Evolutionary conservation across 1,140 invertebrate species (phyloP).

Genomic region (Dreissena rostriformis): DNA sequence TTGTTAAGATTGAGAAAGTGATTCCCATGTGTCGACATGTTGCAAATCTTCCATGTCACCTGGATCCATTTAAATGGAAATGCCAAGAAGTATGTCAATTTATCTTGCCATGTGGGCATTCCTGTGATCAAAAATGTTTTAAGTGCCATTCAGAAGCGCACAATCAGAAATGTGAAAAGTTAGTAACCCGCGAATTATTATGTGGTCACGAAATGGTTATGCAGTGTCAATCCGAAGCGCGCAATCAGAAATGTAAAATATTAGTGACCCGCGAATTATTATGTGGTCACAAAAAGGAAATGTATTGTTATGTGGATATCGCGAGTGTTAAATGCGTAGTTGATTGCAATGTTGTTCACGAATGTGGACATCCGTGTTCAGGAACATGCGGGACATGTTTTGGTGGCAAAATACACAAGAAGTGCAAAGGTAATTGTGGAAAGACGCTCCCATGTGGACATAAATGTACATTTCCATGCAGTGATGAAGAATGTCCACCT

Average conservation of each 20-base stretch:
- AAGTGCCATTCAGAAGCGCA: constrained; percentile 82
- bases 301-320: constrained; percentile 60
- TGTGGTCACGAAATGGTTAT: constrained; percentile 71
- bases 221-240: constrained; percentile 49
- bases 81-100: constrained; percentile 45
- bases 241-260: neutral
- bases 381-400: constrained; percentile 78
- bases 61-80: constrained; percentile 39
- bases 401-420: constrained; percentile 85
- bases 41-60: constrained; percentile 55
- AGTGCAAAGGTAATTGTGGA: constrained; percentile 68
- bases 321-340: constrained; percentile 1
- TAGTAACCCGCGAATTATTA: constrained; percentile 10
- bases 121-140: constrained; percentile 84
- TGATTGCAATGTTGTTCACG: neutral
- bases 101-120: constrained; percentile 82
- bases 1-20: constrained; percentile 26
- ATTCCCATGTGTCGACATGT: constrained; percentile 53
- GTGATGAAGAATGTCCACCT: constrained; percentile 82
- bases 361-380: constrained; percentile 52
- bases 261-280: constrained; percentile 5
- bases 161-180: constrained; percentile 7
- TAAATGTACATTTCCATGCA: constrained; percentile 61
- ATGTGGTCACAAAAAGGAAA: constrained; percentile 71
- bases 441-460: constrained; percentile 74